These are phyloP conservation scores for Rattus rattus DNA, from an alignment of 2,113 vertebrate species.

Conservation along the genomic window DNA sequence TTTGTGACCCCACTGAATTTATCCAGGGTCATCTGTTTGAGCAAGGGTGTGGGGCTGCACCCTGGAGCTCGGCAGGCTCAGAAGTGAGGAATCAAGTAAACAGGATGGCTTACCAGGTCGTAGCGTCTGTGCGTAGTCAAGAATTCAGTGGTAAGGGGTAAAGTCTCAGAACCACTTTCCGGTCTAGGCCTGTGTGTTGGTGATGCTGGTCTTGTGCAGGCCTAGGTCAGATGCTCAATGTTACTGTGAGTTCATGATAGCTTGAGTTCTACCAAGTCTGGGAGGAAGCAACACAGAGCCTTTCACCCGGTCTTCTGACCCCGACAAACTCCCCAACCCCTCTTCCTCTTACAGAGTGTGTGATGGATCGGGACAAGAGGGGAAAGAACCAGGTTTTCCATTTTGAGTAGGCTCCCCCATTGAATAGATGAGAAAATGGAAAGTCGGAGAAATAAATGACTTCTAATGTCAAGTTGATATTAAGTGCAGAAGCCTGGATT, in stretches of 20 bases:
- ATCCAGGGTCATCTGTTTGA: not conserved
- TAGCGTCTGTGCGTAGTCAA: not conserved
- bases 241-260: not conserved
- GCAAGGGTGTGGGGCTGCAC: too few species aligned
- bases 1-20: not conserved
- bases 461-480: conserved; percentile 20
- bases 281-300: not conserved
- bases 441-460: conserved; percentile 12
- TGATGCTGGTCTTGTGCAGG: not conserved
- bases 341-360: too few species aligned
- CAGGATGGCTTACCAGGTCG: not conserved
- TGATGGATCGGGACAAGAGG: not conserved
- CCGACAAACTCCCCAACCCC: too few species aligned
- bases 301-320: too few species aligned
- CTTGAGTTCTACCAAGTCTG: too few species aligned
- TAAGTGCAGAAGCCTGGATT: conserved; percentile 5
- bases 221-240: not conserved
- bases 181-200: not conserved
- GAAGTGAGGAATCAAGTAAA: not conserved
- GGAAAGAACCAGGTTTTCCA: not conserved
- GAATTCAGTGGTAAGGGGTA: too few species aligned
- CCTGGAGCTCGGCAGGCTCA: not conserved
- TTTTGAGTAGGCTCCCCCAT: not conserved
- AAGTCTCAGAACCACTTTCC: not conserved
- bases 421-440: conserved; percentile 35